Evolutionary conservation across 2,888 invertebrate genomes (phyloP), one percentile per base, ranked within the genome.

Genomic region (Megamerina dolium): DNA sequence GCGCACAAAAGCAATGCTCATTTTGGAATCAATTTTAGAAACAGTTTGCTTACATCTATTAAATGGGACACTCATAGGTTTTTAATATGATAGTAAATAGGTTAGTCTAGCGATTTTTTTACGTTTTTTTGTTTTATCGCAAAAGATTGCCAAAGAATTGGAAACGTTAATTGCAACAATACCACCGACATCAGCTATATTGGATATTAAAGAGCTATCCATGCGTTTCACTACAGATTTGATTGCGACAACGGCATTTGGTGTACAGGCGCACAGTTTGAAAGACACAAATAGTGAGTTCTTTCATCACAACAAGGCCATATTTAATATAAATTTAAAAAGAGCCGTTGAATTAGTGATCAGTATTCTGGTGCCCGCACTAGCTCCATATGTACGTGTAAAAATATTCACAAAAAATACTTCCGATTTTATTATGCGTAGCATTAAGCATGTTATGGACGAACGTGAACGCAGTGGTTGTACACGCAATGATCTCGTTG

Each of bases 401-500:
- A 68, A 63, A 33, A 20, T 70, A 1, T 72, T 72, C 35, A 38
- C 60, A 0, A 20, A 49, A 5, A 57, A 67, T 9, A 59, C 59
- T 17, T 47, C 61, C 0, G 48, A 54, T 8, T 77, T 75, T 45
- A 40, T 78, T 5, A 59, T 70, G 1, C 47, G 46, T 0, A 60
- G 64, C 1, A 70, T 77, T 3, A 63, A 59, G 45, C 61, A 69
- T 3, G 71, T 73, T 0, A 70, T 77, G 33, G 38, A 56, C 0
- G 62, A 72, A 10, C 62, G 78, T 3, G 66, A 70, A 40, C 55
- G 64, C 10, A 64, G 62, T 4, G 73, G 70, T 4, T 38, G 51
- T 0, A 59, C 59, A 8, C 63, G 75, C 9, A 69, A 73, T 38
- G 77, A 78, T 55, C 64, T 78, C 2, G 69, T 78, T 31, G 77